These are phyloP conservation scores for Delia radicum DNA, from an alignment of 1,140 invertebrate genomes.

Conservation along the genomic window DNA sequence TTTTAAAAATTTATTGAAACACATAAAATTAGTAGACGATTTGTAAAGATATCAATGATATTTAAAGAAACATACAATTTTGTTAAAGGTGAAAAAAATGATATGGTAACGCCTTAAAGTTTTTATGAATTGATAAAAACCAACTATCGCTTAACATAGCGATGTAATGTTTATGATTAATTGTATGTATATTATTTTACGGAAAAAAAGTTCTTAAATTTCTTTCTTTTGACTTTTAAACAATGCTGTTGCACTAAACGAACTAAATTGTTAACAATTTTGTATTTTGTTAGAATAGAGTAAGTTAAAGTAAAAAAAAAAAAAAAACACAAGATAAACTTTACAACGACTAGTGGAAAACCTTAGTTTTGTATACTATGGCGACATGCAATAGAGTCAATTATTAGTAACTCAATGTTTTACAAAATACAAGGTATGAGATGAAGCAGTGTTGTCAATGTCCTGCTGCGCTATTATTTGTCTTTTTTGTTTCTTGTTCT, in stretches of 20 bases:
- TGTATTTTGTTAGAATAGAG: constrained; percentile 1
- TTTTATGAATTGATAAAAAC: not conserved
- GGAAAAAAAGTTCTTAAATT: not conserved
- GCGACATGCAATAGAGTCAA: constrained; percentile 22
- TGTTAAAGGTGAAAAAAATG: constrained; percentile 8
- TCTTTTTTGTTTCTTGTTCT: constrained; percentile 34
- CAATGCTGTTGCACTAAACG: constrained; percentile 14
- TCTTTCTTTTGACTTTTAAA: not conserved
- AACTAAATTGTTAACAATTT: constrained; percentile 19
- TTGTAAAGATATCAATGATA: constrained; percentile 17
- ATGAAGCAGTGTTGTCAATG: constrained; percentile 43
- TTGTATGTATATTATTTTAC: not conserved
- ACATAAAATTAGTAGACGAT: constrained; percentile 19
- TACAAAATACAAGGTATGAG: not conserved
- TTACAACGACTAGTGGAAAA: not conserved
- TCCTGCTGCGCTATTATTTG: constrained; percentile 55
- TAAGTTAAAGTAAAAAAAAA: not conserved
- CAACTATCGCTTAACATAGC: not conserved
- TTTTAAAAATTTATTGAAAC: constrained; percentile 14
- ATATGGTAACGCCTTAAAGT: constrained; percentile 10
- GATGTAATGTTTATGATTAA: constrained; percentile 14
- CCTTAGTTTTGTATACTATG: not conserved
- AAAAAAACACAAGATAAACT: not conserved
- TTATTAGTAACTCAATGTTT: constrained; percentile 14
- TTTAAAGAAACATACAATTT: not conserved